Evolutionary conservation across 2,797 vertebrate species (phyloP).

Genomic region (Peromyscus aztecus): DNA sequence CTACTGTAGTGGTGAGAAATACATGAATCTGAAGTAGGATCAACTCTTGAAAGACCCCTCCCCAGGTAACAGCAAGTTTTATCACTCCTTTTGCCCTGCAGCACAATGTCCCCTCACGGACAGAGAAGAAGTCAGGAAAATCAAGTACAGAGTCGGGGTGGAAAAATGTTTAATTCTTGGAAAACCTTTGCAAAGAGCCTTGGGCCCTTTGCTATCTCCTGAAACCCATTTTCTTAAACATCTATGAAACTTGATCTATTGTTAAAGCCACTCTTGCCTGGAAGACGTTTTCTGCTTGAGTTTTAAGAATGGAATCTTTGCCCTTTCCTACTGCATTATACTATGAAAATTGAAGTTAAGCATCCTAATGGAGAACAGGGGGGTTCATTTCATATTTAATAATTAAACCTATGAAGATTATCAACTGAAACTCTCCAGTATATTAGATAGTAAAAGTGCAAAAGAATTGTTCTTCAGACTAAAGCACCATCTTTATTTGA

Average conservation of each 20-base stretch:
- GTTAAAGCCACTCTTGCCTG: slow-evolving; percentile 49
- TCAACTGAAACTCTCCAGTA: slow-evolving; percentile 13
- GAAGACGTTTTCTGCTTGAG: slow-evolving; percentile 47
- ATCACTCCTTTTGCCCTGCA: not conserved
- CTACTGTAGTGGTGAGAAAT: not conserved
- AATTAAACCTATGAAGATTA: slow-evolving; percentile 71
- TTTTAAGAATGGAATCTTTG: slow-evolving; percentile 50
- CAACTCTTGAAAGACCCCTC: not conserved
- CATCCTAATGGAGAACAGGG: slow-evolving; percentile 55
- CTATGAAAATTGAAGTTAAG: slow-evolving; percentile 75
- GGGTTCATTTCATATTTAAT: slow-evolving; percentile 72
- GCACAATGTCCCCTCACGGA: not conserved
- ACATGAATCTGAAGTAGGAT: not conserved
- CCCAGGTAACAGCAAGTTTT: not conserved
- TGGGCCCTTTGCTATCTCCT: slow-evolving; percentile 19
- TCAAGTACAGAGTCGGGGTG: not conserved
- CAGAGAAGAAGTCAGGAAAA: not conserved
- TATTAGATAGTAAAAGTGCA: slow-evolving; percentile 67
- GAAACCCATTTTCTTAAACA: slow-evolving; percentile 46
- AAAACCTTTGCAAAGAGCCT: slow-evolving; percentile 45
- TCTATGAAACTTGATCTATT: slow-evolving; percentile 44
- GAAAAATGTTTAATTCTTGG: slow-evolving; percentile 41
- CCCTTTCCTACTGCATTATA: slow-evolving; percentile 65
- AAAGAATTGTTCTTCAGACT: slow-evolving; percentile 68
- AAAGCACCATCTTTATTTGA: slow-evolving; percentile 68